Evolutionary conservation across 92 coral and sea anemone genomes (phyloP).

Genomic region (Porites divaricata): DNA sequence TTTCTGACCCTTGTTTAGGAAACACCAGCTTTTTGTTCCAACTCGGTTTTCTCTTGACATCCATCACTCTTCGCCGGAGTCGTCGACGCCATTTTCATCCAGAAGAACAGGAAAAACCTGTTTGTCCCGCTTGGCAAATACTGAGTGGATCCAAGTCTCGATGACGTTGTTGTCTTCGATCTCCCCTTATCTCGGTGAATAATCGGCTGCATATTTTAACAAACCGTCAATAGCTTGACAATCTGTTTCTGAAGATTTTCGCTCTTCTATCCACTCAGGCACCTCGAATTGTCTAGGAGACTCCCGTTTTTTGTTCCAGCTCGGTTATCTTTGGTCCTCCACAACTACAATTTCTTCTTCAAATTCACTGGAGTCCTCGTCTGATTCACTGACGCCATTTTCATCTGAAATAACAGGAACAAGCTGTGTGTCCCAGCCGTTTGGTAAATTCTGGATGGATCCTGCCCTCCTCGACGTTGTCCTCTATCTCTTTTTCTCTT

Average conservation of each 20-base stretch:
- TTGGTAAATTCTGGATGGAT: conserved; percentile 25
- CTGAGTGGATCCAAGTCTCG: conserved; percentile 17
- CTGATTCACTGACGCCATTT: conserved; percentile 11
- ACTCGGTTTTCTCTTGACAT: conserved; percentile 20
- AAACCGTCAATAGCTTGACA: background rate
- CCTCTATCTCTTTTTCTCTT: background rate
- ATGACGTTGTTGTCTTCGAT: background rate
- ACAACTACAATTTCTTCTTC: conserved; percentile 33
- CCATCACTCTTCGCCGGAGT: conserved; percentile 27
- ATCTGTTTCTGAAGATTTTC: background rate
- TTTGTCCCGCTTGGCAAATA: conserved; percentile 26
- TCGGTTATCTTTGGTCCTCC: conserved; percentile 18
- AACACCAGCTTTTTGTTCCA: conserved; percentile 28
- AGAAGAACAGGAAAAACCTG: background rate
- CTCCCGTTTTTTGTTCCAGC: conserved; percentile 27
- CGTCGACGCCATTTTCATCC: conserved; percentile 14
- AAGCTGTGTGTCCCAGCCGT: conserved; percentile 12
- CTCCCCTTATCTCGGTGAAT: background rate
- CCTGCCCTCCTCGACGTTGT: background rate
- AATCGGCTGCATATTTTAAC: conserved; percentile 14
- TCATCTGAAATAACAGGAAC: background rate
- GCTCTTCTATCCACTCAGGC: conserved; percentile 22
- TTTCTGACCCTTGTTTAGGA: conserved; percentile 22
- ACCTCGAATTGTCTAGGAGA: background rate
- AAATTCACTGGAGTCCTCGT: conserved; percentile 34